Evolutionary conservation across 2,113 vertebrate species (phyloP).

Genomic region (Haemorhous mexicanus): DNA sequence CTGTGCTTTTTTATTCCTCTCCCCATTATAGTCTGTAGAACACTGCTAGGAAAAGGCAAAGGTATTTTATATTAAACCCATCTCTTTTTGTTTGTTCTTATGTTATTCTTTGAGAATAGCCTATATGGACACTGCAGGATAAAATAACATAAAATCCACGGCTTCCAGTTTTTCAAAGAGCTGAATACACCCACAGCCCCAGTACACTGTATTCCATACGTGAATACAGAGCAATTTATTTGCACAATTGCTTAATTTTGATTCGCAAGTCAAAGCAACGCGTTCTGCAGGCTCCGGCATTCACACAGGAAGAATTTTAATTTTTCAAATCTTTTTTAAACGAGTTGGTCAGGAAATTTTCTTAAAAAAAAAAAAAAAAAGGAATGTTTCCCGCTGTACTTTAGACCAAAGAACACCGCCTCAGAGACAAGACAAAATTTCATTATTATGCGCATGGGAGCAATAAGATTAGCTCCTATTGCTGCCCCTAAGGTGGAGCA

Average conservation of each 20-base stretch:
- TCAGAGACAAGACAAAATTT: conserved; percentile 80
- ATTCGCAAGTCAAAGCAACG: conserved; percentile 35
- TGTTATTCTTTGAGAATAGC: conserved; percentile 58
- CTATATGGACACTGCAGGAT: conserved; percentile 44
- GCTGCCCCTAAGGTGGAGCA: conserved; percentile 83
- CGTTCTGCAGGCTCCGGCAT: conserved; percentile 14
- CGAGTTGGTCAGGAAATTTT: conserved; percentile 71
- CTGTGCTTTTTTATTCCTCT: conserved; percentile 28
- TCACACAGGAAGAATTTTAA: conserved; percentile 45
- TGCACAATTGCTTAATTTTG: conserved; percentile 51
- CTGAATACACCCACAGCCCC: conserved; percentile 40
- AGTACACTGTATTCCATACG: not conserved
- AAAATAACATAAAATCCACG: conserved; percentile 11
- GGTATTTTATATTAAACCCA: conserved; percentile 65
- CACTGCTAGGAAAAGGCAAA: conserved; percentile 54
- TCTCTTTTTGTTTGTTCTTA: conserved; percentile 67
- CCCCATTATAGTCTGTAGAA: conserved; percentile 29
- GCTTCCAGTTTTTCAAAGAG: conserved; percentile 52
- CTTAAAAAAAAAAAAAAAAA: not conserved
- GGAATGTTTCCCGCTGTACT: conserved; percentile 70
- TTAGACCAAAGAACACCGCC: conserved; percentile 74
- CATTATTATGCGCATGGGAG: conserved; percentile 85
- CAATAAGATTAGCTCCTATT: conserved; percentile 83
- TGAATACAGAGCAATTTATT: conserved; percentile 55
- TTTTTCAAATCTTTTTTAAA: conserved; percentile 66